Conservation (phyloP, 2,113 vertebrate species). For the Crotalus helleri region DNA sequence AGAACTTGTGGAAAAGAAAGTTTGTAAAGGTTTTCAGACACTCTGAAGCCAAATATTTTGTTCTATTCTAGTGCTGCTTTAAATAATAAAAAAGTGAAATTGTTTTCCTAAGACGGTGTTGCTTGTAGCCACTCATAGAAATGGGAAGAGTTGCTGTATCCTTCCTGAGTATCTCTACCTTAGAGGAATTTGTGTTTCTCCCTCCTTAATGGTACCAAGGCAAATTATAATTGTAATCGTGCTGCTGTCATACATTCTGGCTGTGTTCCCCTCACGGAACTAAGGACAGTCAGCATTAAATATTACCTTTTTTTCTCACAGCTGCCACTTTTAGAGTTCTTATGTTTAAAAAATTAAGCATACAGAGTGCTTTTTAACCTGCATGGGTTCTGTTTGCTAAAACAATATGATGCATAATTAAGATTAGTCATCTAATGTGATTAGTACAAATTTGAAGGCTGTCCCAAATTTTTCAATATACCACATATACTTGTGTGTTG, state of each 20-base stretch:
- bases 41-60: constrained; percentile 76
- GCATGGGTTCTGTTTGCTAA: neutral
- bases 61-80: constrained; percentile 52
- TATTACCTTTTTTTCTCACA: neutral
- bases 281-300: neutral
- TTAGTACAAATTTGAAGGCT: neutral
- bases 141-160: neutral
- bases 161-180: neutral
- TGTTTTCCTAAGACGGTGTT: constrained; percentile 16
- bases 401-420: neutral
- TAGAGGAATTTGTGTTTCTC: neutral
- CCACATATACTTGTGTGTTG: neutral
- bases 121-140: neutral
- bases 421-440: neutral
- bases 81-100: constrained; percentile 49
- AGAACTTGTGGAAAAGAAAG: constrained; percentile 91
- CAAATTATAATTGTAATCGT: neutral
- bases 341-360: neutral
- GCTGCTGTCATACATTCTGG: neutral
- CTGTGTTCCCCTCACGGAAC: neutral
- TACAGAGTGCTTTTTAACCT: neutral
- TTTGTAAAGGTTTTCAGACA: constrained; percentile 99
- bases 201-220: fast-evolving
- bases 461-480: neutral
- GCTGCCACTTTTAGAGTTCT: neutral